These are phyloP conservation scores for Columba guinea DNA, from an alignment of 2,797 vertebrate species.

Conservation along the genomic window DNA sequence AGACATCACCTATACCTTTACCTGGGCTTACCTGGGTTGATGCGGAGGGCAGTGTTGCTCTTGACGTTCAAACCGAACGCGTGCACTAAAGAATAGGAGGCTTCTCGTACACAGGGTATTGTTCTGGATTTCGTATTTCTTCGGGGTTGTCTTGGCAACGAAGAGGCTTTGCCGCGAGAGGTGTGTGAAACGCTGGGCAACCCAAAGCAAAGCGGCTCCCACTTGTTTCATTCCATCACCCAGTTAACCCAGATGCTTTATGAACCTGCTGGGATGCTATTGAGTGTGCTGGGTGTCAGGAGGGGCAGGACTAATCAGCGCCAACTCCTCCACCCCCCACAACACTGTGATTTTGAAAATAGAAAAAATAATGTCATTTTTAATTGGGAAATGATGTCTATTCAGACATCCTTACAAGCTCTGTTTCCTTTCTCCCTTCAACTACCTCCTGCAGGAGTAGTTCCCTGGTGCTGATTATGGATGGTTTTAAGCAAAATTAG, in stretches of 20 bases:
- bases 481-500: background rate
- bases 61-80: background rate
- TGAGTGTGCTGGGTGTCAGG: background rate
- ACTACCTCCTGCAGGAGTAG: background rate
- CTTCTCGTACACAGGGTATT: slow-evolving; percentile 38
- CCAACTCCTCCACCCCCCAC: background rate
- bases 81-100: slow-evolving; percentile 25
- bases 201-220: slow-evolving; percentile 34
- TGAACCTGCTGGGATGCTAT: background rate
- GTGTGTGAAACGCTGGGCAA: slow-evolving; percentile 62
- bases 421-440: background rate
- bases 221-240: slow-evolving; percentile 33
- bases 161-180: slow-evolving; percentile 62
- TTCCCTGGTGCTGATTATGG: background rate
- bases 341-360: background rate
- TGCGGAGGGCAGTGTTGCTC: slow-evolving; percentile 26
- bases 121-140: slow-evolving; percentile 65
- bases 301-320: background rate
- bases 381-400: background rate
- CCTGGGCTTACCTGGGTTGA: slow-evolving; percentile 52
- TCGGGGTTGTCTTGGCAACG: slow-evolving; percentile 64
- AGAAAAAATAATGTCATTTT: background rate
- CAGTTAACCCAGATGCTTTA: background rate
- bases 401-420: background rate
- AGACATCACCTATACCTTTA: slow-evolving; percentile 14